These are phyloP conservation scores for Poicephalus gulielmi DNA, from an alignment of 2,113 vertebrate species.

Conservation along the genomic window DNA sequence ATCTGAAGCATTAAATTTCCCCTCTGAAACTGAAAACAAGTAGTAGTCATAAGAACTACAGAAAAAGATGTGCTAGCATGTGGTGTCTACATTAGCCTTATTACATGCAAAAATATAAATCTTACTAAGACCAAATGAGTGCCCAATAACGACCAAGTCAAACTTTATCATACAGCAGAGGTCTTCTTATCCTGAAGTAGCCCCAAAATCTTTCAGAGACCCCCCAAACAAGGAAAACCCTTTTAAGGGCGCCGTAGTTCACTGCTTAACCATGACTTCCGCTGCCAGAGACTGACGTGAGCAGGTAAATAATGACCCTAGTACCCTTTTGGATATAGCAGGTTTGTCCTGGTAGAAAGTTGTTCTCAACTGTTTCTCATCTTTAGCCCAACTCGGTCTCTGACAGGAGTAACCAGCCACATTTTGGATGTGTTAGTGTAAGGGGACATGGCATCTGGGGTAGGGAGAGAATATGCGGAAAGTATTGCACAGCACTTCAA, in stretches of 20 bases:
- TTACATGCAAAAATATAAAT: not conserved
- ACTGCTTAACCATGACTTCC: not conserved
- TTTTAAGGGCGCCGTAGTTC: not conserved
- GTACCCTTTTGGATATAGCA: not conserved
- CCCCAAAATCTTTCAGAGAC: not conserved
- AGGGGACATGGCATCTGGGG: fast-evolving
- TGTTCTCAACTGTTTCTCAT: not conserved
- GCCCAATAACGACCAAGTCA: not conserved
- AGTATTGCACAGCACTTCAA: not conserved
- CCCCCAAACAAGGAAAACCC: not conserved
- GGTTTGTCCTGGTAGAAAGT: not conserved
- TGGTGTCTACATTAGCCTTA: not conserved
- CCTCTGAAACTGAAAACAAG: not conserved
- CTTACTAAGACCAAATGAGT: not conserved
- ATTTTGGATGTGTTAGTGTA: not conserved
- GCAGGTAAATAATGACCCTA: not conserved
- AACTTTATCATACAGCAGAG: not conserved
- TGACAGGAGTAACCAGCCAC: not conserved
- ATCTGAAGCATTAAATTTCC: not conserved
- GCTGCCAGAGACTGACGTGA: not conserved
- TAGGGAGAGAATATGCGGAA: not conserved
- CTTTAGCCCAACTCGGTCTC: not conserved
- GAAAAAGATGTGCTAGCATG: not conserved
- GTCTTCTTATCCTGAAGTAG: not conserved
- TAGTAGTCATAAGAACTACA: not conserved